Evolutionary conservation across 2,797 vertebrate species (phyloP).

Genomic region (Rousettus madagascariensis): DNA sequence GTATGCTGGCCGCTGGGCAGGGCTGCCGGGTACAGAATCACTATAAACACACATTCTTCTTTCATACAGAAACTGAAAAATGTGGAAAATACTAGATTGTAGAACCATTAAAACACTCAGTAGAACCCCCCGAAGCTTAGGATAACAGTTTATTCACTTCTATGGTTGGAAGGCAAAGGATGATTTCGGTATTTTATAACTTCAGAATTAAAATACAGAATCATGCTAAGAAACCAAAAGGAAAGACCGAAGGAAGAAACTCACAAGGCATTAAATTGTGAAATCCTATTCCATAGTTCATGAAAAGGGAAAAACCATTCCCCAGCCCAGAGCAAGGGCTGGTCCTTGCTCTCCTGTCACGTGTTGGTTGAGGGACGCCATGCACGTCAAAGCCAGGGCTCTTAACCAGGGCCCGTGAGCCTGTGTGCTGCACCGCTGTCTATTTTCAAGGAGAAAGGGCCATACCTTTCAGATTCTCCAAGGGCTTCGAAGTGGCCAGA

Average conservation of each 20-base stretch:
- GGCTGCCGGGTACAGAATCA: not conserved
- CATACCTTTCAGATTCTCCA: not conserved
- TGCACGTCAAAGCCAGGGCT: not conserved
- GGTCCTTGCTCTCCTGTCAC: fast-evolving
- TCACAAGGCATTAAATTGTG: not conserved
- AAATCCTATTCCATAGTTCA: not conserved
- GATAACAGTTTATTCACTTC: not conserved
- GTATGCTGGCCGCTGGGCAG: not conserved
- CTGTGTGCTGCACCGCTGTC: fast-evolving
- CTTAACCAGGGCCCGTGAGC: too few species aligned
- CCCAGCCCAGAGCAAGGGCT: not conserved
- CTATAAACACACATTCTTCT: not conserved
- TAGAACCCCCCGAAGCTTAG: not conserved
- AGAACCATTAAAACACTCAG: not conserved
- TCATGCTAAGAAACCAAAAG: not conserved
- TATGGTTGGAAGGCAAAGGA: not conserved
- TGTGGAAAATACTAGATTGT: not conserved
- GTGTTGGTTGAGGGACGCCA: not conserved
- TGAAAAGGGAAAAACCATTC: not conserved
- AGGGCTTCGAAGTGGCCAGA: not conserved
- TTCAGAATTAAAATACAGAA: not conserved
- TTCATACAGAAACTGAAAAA: not conserved
- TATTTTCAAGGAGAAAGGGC: not conserved
- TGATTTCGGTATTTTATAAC: not conserved
- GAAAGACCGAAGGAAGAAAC: not conserved